Percentiles rank a stretch among this genome's conserved stretches.
Evolutionary conservation across 2,113 vertebrate species (phyloP).

Genomic region (Larimichthys crocea): DNA sequence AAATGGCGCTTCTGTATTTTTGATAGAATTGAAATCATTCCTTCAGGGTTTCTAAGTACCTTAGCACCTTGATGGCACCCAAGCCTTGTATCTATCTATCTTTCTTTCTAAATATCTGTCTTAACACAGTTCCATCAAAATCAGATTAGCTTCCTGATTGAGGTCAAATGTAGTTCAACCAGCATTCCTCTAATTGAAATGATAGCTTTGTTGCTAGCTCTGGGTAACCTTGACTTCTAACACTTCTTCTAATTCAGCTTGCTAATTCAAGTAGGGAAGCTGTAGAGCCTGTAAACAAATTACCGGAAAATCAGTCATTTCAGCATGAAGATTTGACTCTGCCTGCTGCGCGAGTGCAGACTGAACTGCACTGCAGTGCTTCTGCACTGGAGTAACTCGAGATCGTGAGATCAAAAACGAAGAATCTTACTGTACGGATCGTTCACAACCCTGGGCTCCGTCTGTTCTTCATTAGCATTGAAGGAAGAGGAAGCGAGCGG

Average conservation of each 20-base stretch:
- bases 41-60: no score
- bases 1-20: no score
- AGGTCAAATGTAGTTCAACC: conserved; percentile 58
- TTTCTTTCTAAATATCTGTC: background rate
- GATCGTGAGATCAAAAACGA: conserved; percentile 15
- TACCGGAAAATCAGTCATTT: conserved; percentile 34
- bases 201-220: conserved; percentile 20
- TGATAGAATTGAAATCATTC: no score
- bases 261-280: conserved; percentile 46
- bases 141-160: conserved; percentile 55
- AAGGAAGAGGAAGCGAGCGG: background rate
- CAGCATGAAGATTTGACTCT: conserved; percentile 10
- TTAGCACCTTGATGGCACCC: no score
- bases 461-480: background rate
- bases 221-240: conserved; percentile 50
- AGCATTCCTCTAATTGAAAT: conserved; percentile 43
- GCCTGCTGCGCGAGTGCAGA: background rate
- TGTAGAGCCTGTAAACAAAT: conserved; percentile 51
- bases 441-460: background rate
- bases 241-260: conserved; percentile 28
- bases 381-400: conserved; percentile 1
- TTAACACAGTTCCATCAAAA: conserved; percentile 30
- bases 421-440: conserved; percentile 2
- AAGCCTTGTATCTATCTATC: no score
- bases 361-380: background rate